Conservation (phyloP, 2,113 vertebrate genomes). For the Blennius ocellaris region DNA sequence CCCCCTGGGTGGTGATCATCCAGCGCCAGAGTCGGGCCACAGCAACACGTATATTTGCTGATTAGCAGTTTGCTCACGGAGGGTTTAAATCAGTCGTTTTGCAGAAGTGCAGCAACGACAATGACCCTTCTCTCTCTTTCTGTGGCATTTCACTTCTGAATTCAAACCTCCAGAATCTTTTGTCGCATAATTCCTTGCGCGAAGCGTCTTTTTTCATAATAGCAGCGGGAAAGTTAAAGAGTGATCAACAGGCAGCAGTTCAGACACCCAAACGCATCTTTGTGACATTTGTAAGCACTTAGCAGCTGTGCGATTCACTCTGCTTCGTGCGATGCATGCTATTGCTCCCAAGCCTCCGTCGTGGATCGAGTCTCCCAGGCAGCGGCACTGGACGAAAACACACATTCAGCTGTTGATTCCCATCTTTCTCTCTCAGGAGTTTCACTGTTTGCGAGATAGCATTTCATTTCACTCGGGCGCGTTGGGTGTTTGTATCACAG, state of each 20-base stretch:
- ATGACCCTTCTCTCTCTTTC: not conserved
- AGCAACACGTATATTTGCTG: not conserved
- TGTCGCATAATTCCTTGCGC: constrained; percentile 15
- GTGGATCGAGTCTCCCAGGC: not conserved
- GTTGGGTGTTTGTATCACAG: constrained; percentile 14
- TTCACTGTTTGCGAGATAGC: constrained; percentile 6
- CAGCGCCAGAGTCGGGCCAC: not conserved
- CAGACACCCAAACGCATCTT: constrained; percentile 12
- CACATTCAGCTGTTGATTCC: constrained; percentile 5
- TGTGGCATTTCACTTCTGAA: not conserved
- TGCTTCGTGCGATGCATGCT: not conserved
- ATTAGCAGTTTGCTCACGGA: not conserved
- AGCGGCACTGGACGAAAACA: not conserved
- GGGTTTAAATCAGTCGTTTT: not conserved
- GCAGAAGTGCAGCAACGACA: not conserved
- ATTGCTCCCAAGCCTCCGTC: not conserved
- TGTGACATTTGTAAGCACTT: constrained; percentile 6
- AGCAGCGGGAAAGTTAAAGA: not conserved
- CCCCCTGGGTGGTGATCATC: not conserved
- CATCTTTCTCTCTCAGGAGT: constrained; percentile 8
- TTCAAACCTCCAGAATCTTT: constrained; percentile 11
- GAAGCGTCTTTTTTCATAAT: constrained; percentile 3
- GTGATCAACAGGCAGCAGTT: not conserved
- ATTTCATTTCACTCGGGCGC: constrained; percentile 19
- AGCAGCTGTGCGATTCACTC: constrained; percentile 17